Evolutionary conservation across 2,888 invertebrate species (phyloP).

Genomic region (Drosophila neonasuta): DNA sequence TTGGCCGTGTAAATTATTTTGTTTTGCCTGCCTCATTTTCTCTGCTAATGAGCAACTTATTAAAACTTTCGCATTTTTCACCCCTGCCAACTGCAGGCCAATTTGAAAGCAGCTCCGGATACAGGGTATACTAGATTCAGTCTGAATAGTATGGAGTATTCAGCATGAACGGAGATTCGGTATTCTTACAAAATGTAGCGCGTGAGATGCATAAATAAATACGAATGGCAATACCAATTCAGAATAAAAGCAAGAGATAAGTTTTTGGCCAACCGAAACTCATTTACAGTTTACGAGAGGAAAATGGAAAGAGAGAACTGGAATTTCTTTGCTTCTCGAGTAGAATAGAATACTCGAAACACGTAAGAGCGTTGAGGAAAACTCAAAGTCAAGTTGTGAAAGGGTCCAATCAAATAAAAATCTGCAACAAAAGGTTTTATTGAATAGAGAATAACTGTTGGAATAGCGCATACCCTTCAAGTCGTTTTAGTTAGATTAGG

Average conservation of each 20-base stretch:
- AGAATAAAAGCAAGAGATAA: conserved; percentile 62
- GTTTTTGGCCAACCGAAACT: conserved; percentile 54
- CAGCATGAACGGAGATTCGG: neutral
- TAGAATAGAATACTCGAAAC: conserved; percentile 36
- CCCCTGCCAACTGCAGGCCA: conserved; percentile 32
- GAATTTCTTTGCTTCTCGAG: conserved; percentile 42
- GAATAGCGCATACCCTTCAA: conserved; percentile 2
- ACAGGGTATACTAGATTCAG: neutral
- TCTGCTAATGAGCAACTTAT: conserved; percentile 75
- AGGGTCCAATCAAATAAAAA: conserved; percentile 47
- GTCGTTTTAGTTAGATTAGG: no score
- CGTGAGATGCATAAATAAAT: conserved; percentile 66
- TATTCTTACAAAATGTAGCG: conserved; percentile 31
- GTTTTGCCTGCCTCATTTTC: conserved; percentile 66
- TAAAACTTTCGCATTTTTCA: conserved; percentile 62
- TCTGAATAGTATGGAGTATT: neutral
- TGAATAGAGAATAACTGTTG: neutral
- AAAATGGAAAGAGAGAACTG: conserved; percentile 42
- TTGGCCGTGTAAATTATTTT: conserved; percentile 75
- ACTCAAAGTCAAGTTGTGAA: conserved; percentile 38
- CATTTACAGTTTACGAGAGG: conserved; percentile 53
- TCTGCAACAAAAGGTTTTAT: conserved; percentile 5
- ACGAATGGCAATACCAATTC: conserved; percentile 62
- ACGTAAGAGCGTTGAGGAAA: conserved; percentile 36
- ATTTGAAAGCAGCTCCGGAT: conserved; percentile 40